Evolutionary conservation across 2,797 vertebrate genomes (phyloP).

Genomic region (Astyanax mexicanus): DNA sequence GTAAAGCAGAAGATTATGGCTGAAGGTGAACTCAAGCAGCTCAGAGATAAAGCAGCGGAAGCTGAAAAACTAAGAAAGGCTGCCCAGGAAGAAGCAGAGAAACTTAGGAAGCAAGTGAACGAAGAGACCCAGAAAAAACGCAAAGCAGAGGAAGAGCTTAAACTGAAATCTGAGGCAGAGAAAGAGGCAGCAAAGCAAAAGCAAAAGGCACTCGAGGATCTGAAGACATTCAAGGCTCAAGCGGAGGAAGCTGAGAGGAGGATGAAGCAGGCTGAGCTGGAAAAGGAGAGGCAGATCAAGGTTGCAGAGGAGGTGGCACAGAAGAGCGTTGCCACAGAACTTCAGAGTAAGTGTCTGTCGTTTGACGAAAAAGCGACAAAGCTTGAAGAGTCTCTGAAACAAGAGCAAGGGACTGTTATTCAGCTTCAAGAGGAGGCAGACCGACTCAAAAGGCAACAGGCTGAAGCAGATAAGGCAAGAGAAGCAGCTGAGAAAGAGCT

Average conservation of each 20-base stretch:
- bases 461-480: slow-evolving; percentile 84
- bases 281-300: slow-evolving; percentile 89
- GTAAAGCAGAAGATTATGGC: slow-evolving; percentile 84
- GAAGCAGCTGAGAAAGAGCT: slow-evolving; percentile 90
- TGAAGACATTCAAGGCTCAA: slow-evolving; percentile 88
- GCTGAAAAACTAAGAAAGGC: slow-evolving; percentile 87
- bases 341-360: slow-evolving; percentile 84
- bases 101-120: slow-evolving; percentile 88
- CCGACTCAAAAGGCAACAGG: slow-evolving; percentile 84
- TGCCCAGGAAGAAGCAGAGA: slow-evolving; percentile 93
- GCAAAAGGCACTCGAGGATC: slow-evolving; percentile 88
- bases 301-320: slow-evolving; percentile 89
- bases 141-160: slow-evolving; percentile 91
- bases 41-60: slow-evolving; percentile 82
- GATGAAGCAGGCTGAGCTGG: slow-evolving; percentile 90
- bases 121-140: slow-evolving; percentile 94
- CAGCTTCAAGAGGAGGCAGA: slow-evolving; percentile 92
- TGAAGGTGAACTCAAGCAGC: slow-evolving; percentile 83
- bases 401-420: slow-evolving; percentile 86
- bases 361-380: slow-evolving; percentile 84
- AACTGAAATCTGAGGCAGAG: slow-evolving; percentile 88
- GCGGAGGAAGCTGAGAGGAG: slow-evolving; percentile 91
- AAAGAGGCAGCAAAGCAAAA: slow-evolving; percentile 91
- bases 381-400: slow-evolving; percentile 90
- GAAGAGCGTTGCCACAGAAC: slow-evolving; percentile 81